These are phyloP conservation scores for Luehdorfia chinensis DNA, from an alignment of 1,140 invertebrate species.

Conservation along the genomic window DNA sequence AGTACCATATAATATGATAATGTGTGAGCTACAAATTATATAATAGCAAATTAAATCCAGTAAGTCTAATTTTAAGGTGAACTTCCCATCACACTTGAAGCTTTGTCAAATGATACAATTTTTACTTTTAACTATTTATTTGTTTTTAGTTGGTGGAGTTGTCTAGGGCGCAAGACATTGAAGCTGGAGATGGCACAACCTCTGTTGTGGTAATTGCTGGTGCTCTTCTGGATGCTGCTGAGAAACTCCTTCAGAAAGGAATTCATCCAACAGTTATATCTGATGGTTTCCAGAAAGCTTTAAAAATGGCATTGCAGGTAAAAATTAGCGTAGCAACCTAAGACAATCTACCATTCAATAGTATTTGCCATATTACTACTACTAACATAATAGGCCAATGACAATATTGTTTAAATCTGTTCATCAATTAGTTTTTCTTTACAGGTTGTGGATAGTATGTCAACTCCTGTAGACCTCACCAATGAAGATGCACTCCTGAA, in stretches of 20 bases:
- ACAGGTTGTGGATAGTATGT: slow-evolving; percentile 89
- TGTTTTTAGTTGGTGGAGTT: slow-evolving; percentile 92
- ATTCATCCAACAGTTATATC: slow-evolving; percentile 99
- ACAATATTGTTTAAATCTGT: too few relatives aligned
- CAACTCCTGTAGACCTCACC: slow-evolving; percentile 90
- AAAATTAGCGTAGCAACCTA: too few relatives aligned
- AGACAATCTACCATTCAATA: too few relatives aligned
- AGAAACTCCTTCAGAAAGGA: slow-evolving; percentile 94
- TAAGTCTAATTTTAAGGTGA: too few relatives aligned
- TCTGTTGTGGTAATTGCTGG: slow-evolving; percentile 98
- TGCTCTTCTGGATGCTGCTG: slow-evolving; percentile 94
- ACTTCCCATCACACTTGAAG: too few relatives aligned
- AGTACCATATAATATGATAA: too few relatives aligned
- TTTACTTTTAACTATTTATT: background rate
- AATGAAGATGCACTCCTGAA: slow-evolving; percentile 94
- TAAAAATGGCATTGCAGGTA: slow-evolving; percentile 88
- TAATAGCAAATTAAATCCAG: too few relatives aligned
- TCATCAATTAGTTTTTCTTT: slow-evolving; percentile 22
- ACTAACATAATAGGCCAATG: too few relatives aligned
- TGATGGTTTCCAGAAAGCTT: slow-evolving; percentile 96
- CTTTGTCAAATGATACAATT: too few relatives aligned
- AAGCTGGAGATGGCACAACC: slow-evolving; percentile 99
- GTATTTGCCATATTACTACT: too few relatives aligned
- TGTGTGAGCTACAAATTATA: too few relatives aligned
- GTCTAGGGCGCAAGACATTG: slow-evolving; percentile 98